Evolutionary conservation across 1,140 invertebrate species (phyloP).

Genomic region (Euura lappo): DNA sequence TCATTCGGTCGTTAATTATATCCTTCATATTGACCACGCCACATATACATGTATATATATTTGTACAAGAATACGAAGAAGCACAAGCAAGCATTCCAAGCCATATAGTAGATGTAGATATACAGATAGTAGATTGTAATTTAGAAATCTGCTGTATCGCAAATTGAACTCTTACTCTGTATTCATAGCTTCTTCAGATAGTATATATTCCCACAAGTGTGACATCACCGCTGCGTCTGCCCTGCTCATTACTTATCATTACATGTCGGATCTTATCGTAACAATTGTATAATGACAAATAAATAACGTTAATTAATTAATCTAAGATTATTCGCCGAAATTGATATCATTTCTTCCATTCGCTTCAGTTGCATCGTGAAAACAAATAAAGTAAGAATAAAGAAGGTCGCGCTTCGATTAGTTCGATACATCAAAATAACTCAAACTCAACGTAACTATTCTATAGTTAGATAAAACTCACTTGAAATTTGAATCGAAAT

Average conservation of each 20-base stretch:
- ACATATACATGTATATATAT: neutral
- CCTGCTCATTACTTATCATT: conserved; percentile 67
- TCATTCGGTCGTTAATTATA: too few relatives aligned
- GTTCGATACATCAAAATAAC: too few relatives aligned
- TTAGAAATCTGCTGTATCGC: conserved; percentile 2
- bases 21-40: too few relatives aligned
- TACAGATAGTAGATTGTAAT: conserved; percentile 32
- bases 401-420: too few relatives aligned
- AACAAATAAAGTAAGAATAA: conserved; percentile 15
- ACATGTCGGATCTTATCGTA: conserved; percentile 40
- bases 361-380: neutral
- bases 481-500: conserved; percentile 9
- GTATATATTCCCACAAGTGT: conserved; percentile 86
- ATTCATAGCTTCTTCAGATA: conserved; percentile 70
- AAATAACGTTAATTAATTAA: conserved; percentile 4
- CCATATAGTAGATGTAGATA: conserved; percentile 18
- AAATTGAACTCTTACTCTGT: conserved; percentile 64
- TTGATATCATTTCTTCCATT: too few relatives aligned
- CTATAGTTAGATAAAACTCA: too few relatives aligned
- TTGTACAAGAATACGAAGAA: neutral
- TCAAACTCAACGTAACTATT: too few relatives aligned
- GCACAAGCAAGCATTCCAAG: conserved; percentile 3
- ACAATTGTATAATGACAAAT: conserved; percentile 18
- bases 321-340: neutral
- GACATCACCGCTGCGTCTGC: conserved; percentile 91